phyloP scores from a whole-genome alignment of 2,113 vertebrate species.

The Corynorhinus townsendii region DNA sequence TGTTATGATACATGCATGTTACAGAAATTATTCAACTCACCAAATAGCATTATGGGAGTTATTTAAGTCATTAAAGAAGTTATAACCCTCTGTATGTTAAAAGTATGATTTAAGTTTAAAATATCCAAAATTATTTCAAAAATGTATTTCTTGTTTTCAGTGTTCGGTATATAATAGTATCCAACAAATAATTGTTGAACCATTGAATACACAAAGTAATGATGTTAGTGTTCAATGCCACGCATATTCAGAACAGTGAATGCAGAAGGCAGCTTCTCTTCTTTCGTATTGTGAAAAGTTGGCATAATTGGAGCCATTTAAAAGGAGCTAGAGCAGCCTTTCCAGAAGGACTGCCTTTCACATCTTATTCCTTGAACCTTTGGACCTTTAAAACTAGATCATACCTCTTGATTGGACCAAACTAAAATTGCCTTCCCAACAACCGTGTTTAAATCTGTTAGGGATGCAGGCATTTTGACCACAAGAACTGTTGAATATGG shows the following conservation, averaged over 20 bases:
- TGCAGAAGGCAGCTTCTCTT: neutral
- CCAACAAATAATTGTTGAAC: neutral
- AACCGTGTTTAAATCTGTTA: neutral
- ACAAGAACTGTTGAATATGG: too few species aligned
- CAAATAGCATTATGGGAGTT: neutral
- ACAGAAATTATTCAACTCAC: neutral
- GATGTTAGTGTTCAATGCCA: neutral
- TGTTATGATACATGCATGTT: neutral
- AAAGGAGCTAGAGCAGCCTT: neutral
- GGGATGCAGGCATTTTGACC: neutral
- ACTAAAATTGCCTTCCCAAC: neutral
- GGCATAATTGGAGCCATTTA: neutral
- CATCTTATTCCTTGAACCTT: neutral
- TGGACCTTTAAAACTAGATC: neutral
- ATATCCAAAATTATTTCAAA: neutral
- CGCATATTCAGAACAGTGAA: neutral
- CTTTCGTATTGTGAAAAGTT: neutral
- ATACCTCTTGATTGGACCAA: neutral
- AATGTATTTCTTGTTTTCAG: neutral
- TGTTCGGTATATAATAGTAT: neutral
- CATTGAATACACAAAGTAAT: neutral
- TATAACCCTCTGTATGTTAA: neutral
- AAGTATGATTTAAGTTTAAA: neutral
- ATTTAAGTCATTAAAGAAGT: neutral
- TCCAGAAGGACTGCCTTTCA: neutral